Percentiles rank a stretch among this genome's conserved stretches.
Conservation (phyloP, 2,888 invertebrate genomes). For the Perdita meconis region DNA sequence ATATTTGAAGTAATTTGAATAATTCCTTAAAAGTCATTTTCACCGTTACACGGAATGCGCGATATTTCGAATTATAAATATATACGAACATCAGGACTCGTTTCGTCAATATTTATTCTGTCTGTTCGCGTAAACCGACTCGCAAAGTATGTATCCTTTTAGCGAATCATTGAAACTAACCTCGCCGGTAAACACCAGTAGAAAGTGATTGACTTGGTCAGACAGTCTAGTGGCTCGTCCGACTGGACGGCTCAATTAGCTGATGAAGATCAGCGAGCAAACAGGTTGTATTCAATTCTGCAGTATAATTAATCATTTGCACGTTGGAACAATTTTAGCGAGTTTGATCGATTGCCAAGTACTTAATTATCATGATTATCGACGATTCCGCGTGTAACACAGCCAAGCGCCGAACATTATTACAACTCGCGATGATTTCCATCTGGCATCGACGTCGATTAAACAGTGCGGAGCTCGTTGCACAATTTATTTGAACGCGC, state of each 20-base stretch:
- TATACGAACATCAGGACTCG: no score
- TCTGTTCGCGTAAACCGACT: no score
- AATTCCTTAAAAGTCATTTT: no score
- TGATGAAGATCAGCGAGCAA: not conserved
- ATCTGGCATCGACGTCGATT: not conserved
- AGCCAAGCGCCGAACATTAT: not conserved
- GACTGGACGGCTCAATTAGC: not conserved
- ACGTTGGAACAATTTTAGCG: constrained; percentile 3
- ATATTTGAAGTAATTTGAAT: no score
- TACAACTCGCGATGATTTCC: not conserved
- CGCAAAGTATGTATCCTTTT: not conserved
- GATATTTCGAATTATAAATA: no score
- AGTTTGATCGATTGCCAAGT: not conserved
- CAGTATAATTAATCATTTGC: not conserved
- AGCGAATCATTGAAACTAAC: not conserved
- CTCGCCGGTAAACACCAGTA: not conserved
- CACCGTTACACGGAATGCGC: no score
- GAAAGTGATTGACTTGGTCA: constrained; percentile 1
- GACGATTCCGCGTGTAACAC: not conserved
- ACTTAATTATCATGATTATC: not conserved
- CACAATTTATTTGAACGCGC: constrained; percentile 1
- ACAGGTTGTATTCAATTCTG: constrained; percentile 4
- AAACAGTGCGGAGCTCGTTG: not conserved
- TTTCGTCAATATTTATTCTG: not conserved
- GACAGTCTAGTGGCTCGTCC: not conserved